Evolutionary conservation across 2,888 invertebrate genomes (phyloP).

Genomic region (Xylota segnis): DNA sequence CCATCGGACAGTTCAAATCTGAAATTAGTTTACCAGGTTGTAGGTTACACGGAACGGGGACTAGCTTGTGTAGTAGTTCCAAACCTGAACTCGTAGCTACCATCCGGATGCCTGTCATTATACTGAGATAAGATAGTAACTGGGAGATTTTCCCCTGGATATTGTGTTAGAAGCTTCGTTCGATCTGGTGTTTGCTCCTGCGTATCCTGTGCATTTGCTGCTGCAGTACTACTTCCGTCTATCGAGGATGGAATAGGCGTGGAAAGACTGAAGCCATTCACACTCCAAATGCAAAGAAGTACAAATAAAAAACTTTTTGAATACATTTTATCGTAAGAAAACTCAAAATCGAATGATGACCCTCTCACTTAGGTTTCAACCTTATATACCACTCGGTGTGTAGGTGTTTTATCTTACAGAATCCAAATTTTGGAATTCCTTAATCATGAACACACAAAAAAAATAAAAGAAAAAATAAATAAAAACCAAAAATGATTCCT

Average conservation of each 20-base stretch:
- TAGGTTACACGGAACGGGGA: neutral
- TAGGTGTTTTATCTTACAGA: conserved; percentile 12
- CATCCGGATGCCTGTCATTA: conserved; percentile 82
- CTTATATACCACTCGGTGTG: conserved; percentile 55
- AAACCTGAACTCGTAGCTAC: conserved; percentile 82
- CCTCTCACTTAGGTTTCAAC: neutral
- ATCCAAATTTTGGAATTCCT: conserved; percentile 19
- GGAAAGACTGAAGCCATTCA: neutral
- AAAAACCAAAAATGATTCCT: neutral
- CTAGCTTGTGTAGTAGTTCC: neutral
- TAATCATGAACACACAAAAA: conserved; percentile 28
- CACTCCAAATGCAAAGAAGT: conserved; percentile 19
- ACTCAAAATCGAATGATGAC: conserved; percentile 38
- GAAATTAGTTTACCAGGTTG: conserved; percentile 12
- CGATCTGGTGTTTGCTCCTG: neutral
- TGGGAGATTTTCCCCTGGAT: neutral
- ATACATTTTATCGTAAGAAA: conserved; percentile 45
- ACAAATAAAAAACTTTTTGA: conserved; percentile 1
- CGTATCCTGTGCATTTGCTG: neutral
- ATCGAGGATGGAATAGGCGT: neutral
- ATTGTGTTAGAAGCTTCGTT: neutral
- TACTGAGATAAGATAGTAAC: conserved; percentile 79
- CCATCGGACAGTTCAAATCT: conserved; percentile 82
- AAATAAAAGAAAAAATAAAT: too few relatives aligned
- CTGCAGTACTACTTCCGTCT: neutral